Evolutionary conservation across 2,888 invertebrate genomes (phyloP).

Genomic region (Aproaerema taeniolella): DNA sequence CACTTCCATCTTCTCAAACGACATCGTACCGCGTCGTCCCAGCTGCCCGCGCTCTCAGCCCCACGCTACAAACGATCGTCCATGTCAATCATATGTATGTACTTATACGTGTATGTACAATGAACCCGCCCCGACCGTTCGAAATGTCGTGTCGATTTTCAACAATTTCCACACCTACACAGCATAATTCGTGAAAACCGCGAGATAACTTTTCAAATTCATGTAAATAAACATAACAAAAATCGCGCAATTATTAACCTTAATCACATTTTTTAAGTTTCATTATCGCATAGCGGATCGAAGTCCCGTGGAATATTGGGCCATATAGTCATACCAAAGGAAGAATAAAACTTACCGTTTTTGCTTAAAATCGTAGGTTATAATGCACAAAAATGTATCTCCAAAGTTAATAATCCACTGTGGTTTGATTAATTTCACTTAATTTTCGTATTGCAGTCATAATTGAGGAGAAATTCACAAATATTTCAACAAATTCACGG

Average conservation of each 20-base stretch:
- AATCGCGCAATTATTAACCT: conserved; percentile 79
- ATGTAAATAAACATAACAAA: conserved; percentile 78
- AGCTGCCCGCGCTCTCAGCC: conserved; percentile 56
- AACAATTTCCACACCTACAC: conserved; percentile 43
- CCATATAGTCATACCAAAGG: conserved; percentile 76
- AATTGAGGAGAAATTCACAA: conserved; percentile 69
- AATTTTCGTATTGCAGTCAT: conserved; percentile 72
- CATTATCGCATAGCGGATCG: conserved; percentile 79
- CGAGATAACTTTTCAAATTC: conserved; percentile 74
- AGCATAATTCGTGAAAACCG: conserved; percentile 63
- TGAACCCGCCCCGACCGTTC: conserved; percentile 59
- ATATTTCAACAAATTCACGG: conserved; percentile 72
- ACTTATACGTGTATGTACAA: conserved; percentile 62
- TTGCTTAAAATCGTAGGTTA: conserved; percentile 42
- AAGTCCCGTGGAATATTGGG: conserved; percentile 79
- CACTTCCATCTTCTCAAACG: conserved; percentile 78
- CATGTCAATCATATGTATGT: conserved; percentile 72
- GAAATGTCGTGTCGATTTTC: too few relatives aligned
- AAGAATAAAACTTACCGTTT: conserved; percentile 75
- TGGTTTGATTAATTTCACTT: conserved; percentile 63
- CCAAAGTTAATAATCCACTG: conserved; percentile 39
- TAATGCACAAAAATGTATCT: conserved; percentile 48
- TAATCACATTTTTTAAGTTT: conserved; percentile 79
- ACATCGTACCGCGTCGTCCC: conserved; percentile 40
- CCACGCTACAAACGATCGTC: conserved; percentile 60